Evolutionary conservation across 1,140 invertebrate genomes (phyloP), one percentile per base, ranked within the genome.

Genomic region (Brachionus calyciflorus): DNA sequence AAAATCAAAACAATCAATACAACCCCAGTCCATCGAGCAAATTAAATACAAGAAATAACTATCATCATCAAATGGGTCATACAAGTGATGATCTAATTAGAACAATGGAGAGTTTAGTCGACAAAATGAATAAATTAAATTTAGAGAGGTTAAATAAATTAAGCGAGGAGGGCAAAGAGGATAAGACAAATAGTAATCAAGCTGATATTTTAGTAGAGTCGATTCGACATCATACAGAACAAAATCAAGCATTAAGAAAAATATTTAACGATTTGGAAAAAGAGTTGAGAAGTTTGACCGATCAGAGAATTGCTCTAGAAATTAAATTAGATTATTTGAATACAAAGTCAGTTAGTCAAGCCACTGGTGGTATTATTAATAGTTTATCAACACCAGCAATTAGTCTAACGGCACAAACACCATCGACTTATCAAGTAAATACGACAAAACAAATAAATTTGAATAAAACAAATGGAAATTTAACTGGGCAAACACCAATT

Each of bases 311-410:
- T 3, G 46, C 26, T 1, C 17, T 73, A 6, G 69, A 73, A 73
- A 73, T 73, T 33, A 73, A 73, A 21, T 19, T 73, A 17, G 69
- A 73, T n/a, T 73, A 46, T 33, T 26, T 73, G 46, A 73, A 26
- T 33, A 28, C 69, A 12, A 41, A 12, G 17, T 41, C 30, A 1
- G 12, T 17, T 26, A 37, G 14, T 40, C n/a, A 10, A 37, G n/a
- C n/a, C n/a, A n/a, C n/a, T n/a, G n/a, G n/a, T n/a, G n/a, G n/a
- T n/a, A n/a, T n/a, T n/a, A n/a, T n/a, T n/a, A n/a, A n/a, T n/a
- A n/a, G n/a, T n/a, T n/a, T n/a, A n/a, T n/a, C n/a, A n/a, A n/a
- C n/a, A n/a, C n/a, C n/a, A n/a, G n/a, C n/a, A n/a, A n/a, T n/a
- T n/a, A n/a, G n/a, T n/a, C n/a, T n/a, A n/a, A n/a, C n/a, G n/a